Base-by-base conservation (phyloP, 2,113 vertebrate genomes). In the Bombycilla garrulus region DNA sequence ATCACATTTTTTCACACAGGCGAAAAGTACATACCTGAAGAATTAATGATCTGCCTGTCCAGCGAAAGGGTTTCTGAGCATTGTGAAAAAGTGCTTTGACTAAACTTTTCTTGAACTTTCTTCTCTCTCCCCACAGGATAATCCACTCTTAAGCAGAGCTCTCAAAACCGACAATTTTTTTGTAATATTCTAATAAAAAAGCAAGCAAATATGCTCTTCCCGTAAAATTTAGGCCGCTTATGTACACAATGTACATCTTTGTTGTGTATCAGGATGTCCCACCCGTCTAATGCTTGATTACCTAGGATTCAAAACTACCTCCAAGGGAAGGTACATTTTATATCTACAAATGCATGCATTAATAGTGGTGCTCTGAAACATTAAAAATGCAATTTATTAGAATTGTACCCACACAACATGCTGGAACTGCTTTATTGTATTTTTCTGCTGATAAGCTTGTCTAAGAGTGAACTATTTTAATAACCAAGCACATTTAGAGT, bases 401-500 rank as follows among this genome's bases (percentile, higher is more conserved):
- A 53, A 86, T 74, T 16, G 38, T 81, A 51, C 29, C 57, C n/a
- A 51, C 38, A 21, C 21, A 78, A 50, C 56, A 67, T 23, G 58
- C 60, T 71, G 51, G 77, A 96, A 74, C 56, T 92, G 33, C 22
- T 77, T 87, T 94, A 96, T 94, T 97, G 91, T 95, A 94, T 93
- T 97, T 97, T 38, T 96, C 96, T 97, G 80, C 89, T 95, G 92
- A 98, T 98, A 97, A 97, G 81, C 79, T 96, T 97, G 86, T 98
- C 94, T 97, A 95, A 95, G 81, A 89, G 48, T 91, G 88, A 97
- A 96, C 97, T 97, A 96, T 97, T 98, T 98, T 97, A 98, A 98
- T 97, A 98, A 97, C 88, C 83, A 95, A 95, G 83, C 44, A 89
- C 60, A 90, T 92, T 96, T 96, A 97, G 79, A 92, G 96, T 97